Base-by-base conservation (phyloP, 2,113 vertebrate species). In the Electrona antarctica region DNA sequence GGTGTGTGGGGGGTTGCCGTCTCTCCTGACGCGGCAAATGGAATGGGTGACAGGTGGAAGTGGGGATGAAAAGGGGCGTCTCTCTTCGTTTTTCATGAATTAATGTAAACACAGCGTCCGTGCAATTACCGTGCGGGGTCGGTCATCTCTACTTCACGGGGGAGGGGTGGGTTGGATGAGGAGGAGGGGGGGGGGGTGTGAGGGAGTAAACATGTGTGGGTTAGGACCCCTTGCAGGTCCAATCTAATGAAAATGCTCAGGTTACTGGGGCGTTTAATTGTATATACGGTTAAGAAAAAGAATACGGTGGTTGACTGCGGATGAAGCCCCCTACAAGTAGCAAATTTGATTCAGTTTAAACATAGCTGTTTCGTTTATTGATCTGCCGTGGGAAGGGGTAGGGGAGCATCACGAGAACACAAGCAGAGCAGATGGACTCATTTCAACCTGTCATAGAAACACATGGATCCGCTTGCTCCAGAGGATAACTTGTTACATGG, bases 1-100 rank as follows among this genome's bases (percentile, higher is more conserved):
- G 21, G 21, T 21, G 67, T 3, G 67, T 59, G 54, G 85, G 85
- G 62, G 91, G 92, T 41, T 81, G 89, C 85, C 82, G 90, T 92
- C 93, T 93, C 79, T 86, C 94, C 93, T 91, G 93, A 93, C 93
- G 92, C 93, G 89, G 94, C 92, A 95, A 96, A 95, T 97, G 95
- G 94, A 95, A 96, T 93, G 94, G 93, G 95, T 93, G 95, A 95
- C 93, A 96, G 95, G 95, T 97, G 96, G 95, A 95, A 94, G 93
- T 91, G 93, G 93, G 94, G 88, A 96, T 89, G 89, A 88, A 76
- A 8, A 91, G 94, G 92, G 92, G 92, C 87, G 79, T 92, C 84
- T 80, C 88, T 91, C 92, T 91, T 41, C 3, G 33, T 41, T 88
- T 96, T 96, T 95, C 94, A 95, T 94, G 95, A 97, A 97, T 97